Percentiles rank a stretch among this genome's conserved stretches.
phyloP scores from a whole-genome alignment of 2,888 invertebrate genomes.

The Mylabris sibirica region DNA sequence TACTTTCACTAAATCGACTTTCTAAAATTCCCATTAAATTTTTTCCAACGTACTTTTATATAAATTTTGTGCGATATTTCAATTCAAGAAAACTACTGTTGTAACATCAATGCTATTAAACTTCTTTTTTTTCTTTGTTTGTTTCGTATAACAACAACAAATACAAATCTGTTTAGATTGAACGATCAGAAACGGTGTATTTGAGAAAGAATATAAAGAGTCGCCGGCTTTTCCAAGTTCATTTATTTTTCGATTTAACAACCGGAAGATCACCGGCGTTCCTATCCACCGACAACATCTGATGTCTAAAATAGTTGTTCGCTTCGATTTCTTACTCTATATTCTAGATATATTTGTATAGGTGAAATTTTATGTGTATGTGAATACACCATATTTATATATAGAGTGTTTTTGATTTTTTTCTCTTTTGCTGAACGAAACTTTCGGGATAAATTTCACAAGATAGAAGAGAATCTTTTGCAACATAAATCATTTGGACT shows the following conservation, averaged over 20 bases:
- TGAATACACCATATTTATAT: background rate
- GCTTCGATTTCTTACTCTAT: background rate
- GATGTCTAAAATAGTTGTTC: background rate
- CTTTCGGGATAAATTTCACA: background rate
- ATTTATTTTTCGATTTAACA: conserved; percentile 39
- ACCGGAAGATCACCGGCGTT: conserved; percentile 37
- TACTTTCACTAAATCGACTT: conserved; percentile 10
- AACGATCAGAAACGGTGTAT: conserved; percentile 13
- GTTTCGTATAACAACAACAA: background rate
- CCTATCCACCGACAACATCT: conserved; percentile 18
- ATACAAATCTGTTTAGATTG: conserved; percentile 6
- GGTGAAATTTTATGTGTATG: background rate
- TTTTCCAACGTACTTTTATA: background rate
- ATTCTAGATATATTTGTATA: background rate
- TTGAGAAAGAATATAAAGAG: conserved; percentile 18
- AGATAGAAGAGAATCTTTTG: background rate
- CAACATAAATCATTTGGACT: background rate
- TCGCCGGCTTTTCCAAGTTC: conserved; percentile 32
- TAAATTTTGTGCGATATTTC: background rate
- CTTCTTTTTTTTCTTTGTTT: background rate
- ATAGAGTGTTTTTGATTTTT: background rate
- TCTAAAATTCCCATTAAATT: background rate
- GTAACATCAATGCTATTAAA: background rate
- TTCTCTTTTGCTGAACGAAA: background rate
- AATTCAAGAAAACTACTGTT: background rate